A percentile compares a stretch with the other conserved stretches of the same genome.
Conservation (phyloP, 2,888 invertebrate genomes). For the Ctena decussata region DNA sequence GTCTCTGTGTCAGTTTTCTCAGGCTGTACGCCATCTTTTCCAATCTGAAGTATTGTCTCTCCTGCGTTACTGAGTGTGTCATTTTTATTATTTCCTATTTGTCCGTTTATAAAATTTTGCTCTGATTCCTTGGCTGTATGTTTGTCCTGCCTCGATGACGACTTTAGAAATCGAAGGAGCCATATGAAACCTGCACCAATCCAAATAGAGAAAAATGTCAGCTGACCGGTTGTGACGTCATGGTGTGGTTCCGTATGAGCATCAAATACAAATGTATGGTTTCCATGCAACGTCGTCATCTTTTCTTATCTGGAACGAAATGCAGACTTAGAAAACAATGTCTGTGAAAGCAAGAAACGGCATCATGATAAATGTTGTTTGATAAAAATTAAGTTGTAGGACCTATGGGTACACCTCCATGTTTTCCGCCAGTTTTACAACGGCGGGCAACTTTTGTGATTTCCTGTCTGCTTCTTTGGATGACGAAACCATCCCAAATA, state of each 20-base stretch:
- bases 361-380: too few relatives aligned
- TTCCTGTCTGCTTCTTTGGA: too few relatives aligned
- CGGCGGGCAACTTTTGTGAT: too few relatives aligned
- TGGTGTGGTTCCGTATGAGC: constrained; percentile 44
- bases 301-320: too few relatives aligned
- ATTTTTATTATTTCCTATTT: neutral
- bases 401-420: too few relatives aligned
- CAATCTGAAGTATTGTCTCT: constrained; percentile 1
- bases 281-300: neutral
- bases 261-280: neutral
- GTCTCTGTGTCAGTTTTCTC: neutral
- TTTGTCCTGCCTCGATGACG: neutral
- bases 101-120: neutral
- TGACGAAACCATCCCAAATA: too few relatives aligned
- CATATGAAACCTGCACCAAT: constrained; percentile 32
- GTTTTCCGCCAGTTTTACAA: too few relatives aligned
- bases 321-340: too few relatives aligned
- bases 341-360: too few relatives aligned
- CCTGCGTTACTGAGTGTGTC: neutral
- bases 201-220: constrained; percentile 61
- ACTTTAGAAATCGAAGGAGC: constrained; percentile 33
- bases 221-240: constrained; percentile 63
- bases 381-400: too few relatives aligned
- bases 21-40: neutral
- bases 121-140: neutral